Percentiles rank a stretch among this genome's conserved stretches.
Evolutionary conservation across 1,140 invertebrate species (phyloP).

Genomic region (Sminthurinus signatus): DNA sequence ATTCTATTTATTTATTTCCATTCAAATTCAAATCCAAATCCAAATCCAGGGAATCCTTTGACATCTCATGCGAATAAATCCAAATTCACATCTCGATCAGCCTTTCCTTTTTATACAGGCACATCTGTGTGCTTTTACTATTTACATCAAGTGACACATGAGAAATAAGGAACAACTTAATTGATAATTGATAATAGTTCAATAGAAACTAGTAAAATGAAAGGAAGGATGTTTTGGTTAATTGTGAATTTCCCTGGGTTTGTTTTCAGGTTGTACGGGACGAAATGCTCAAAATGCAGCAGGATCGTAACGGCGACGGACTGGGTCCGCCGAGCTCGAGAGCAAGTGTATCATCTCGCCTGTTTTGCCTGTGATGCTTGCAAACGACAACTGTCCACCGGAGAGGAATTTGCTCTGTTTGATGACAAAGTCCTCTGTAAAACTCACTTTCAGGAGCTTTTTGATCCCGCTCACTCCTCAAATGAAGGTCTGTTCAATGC

Average conservation of each 20-base stretch:
- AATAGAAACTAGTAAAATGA: too few relatives aligned
- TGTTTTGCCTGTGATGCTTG: conserved; percentile 98
- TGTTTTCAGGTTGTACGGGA: conserved; percentile 80
- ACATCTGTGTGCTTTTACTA: too few relatives aligned
- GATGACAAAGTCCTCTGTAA: conserved; percentile 90
- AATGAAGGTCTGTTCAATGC: conserved; percentile 32
- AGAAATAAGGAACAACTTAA: too few relatives aligned
- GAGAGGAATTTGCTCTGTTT: conserved; percentile 94
- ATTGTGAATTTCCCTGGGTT: conserved; percentile 5
- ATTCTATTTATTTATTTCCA: too few relatives aligned
- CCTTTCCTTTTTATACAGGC: too few relatives aligned
- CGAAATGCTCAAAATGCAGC: conserved; percentile 92
- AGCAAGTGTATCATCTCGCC: conserved; percentile 93
- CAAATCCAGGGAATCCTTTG: too few relatives aligned
- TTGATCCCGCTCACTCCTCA: conserved; percentile 59
- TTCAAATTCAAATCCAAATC: too few relatives aligned
- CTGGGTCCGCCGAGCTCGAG: conserved; percentile 78
- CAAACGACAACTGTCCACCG: conserved; percentile 90
- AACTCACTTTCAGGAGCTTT: conserved; percentile 87
- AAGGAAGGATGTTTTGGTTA: too few relatives aligned
- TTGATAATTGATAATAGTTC: too few relatives aligned
- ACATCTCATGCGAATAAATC: too few relatives aligned
- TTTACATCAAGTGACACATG: too few relatives aligned
- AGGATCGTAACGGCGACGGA: conserved; percentile 86
- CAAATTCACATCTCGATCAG: too few relatives aligned